phyloP scores from a whole-genome alignment of 1,140 invertebrate species.

The Tetranychus cinnabarinus region DNA sequence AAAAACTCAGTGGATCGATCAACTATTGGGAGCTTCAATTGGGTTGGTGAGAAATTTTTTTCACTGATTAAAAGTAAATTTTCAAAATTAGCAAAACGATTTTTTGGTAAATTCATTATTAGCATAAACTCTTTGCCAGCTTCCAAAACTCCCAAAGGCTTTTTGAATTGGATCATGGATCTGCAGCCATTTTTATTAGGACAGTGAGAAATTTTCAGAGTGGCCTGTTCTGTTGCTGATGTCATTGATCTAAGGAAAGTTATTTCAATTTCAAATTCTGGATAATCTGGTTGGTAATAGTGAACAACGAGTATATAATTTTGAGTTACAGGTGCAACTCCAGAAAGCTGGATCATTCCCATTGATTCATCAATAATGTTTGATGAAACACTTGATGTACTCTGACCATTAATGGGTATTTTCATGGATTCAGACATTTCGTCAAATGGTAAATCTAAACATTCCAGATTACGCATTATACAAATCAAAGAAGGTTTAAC shows the following conservation, averaged over 20 bases:
- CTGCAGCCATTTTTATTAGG: conserved; percentile 79
- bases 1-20: conserved; percentile 77
- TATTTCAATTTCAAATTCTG: conserved; percentile 43
- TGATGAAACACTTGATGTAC: neutral
- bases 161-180: conserved; percentile 38
- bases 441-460: conserved; percentile 42
- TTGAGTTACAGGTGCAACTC: neutral
- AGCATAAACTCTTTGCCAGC: conserved; percentile 46
- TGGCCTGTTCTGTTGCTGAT: conserved; percentile 32
- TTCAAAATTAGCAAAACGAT: conserved; percentile 23
- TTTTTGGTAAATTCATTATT: conserved; percentile 30
- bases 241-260: conserved; percentile 28
- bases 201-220: conserved; percentile 48
- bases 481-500: conserved; percentile 61
- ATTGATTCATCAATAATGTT: neutral
- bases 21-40: conserved; percentile 27
- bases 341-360: neutral
- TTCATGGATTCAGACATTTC: conserved; percentile 56
- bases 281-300: conserved; percentile 78
- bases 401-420: conserved; percentile 19
- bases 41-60: conserved; percentile 14
- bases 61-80: conserved; percentile 60
- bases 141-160: conserved; percentile 34
- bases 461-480: conserved; percentile 45
- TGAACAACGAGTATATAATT: conserved; percentile 67